Conservation (phyloP, 2,797 vertebrate species). For the Schizopygopsis pylzovi region DNA sequence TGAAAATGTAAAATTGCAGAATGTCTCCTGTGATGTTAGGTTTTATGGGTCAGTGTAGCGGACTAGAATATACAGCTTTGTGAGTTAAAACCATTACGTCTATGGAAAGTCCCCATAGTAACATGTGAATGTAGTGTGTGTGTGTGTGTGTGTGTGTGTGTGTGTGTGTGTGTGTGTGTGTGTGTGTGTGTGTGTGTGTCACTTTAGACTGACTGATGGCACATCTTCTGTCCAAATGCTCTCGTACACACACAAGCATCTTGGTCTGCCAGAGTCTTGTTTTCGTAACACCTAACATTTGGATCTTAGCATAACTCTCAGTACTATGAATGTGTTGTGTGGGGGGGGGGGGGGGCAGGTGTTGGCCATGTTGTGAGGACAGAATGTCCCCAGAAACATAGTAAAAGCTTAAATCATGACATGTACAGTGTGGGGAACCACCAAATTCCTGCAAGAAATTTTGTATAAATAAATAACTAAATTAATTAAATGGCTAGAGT, state of each 20-base stretch:
- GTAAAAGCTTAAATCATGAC: background rate
- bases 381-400: background rate
- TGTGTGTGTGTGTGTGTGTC: background rate
- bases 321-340: background rate
- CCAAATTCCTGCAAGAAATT: too few relatives aligned
- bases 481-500: too few relatives aligned
- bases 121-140: too few relatives aligned
- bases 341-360: background rate
- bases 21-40: too few relatives aligned
- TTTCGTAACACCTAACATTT: conserved; percentile 61
- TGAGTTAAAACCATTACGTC: too few relatives aligned
- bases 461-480: too few relatives aligned
- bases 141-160: background rate
- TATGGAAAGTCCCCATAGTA: too few relatives aligned
- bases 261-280: conserved; percentile 55
- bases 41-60: too few relatives aligned
- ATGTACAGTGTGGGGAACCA: background rate
- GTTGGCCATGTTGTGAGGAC: background rate
- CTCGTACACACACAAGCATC: conserved; percentile 15
- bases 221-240: conserved; percentile 45
- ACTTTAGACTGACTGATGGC: conserved; percentile 48
- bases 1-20: too few relatives aligned
- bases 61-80: too few relatives aligned
- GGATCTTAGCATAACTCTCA: conserved; percentile 47
- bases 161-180: background rate